These are phyloP conservation scores for Chelmon rostratus DNA, from an alignment of 2,797 vertebrate species.

Conservation along the genomic window DNA sequence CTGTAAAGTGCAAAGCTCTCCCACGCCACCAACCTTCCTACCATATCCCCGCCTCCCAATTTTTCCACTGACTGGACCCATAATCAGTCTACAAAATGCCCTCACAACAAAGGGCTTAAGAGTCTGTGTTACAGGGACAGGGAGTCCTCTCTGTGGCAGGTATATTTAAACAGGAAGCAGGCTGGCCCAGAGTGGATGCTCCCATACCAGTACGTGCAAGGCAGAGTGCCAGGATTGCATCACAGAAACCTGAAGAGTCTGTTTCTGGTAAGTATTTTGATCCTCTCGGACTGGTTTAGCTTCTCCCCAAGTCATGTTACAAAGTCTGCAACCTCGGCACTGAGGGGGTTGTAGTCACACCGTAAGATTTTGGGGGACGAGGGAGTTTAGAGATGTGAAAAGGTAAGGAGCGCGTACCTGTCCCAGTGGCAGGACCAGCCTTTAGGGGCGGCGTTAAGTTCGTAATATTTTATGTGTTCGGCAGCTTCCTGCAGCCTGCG, in stretches of 20 bases:
- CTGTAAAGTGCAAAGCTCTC: conserved; percentile 99
- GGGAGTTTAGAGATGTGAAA: conserved; percentile 88
- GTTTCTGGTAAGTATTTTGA: conserved; percentile 77
- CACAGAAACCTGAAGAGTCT: conserved; percentile 79
- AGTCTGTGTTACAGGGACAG: conserved; percentile 77
- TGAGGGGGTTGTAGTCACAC: conserved; percentile 74
- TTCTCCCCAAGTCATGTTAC: conserved; percentile 82
- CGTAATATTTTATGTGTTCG: conserved; percentile 99
- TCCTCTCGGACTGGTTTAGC: conserved; percentile 78
- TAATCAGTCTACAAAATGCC: conserved; percentile 72
- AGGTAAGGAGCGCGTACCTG: conserved; percentile 98
- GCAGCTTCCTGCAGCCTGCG: conserved; percentile 98
- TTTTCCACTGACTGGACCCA: conserved; percentile 72
- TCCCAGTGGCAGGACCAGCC: conserved; percentile 99
- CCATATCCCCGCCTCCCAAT: conserved; percentile 75
- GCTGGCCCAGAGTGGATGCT: conserved; percentile 82
- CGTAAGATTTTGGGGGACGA: conserved; percentile 76
- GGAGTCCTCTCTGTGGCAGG: conserved; percentile 74
- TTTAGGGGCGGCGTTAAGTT: conserved; percentile 99
- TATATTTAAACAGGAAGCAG: conserved; percentile 76
- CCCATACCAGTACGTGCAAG: conserved; percentile 77
- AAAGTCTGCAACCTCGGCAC: conserved; percentile 78
- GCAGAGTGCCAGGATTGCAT: conserved; percentile 69
- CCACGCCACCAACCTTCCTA: conserved; percentile 92
- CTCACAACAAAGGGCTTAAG: conserved; percentile 63